These are phyloP conservation scores for Amphiprion clarkii DNA, from an alignment of 2,797 vertebrate species.

Conservation along the genomic window DNA sequence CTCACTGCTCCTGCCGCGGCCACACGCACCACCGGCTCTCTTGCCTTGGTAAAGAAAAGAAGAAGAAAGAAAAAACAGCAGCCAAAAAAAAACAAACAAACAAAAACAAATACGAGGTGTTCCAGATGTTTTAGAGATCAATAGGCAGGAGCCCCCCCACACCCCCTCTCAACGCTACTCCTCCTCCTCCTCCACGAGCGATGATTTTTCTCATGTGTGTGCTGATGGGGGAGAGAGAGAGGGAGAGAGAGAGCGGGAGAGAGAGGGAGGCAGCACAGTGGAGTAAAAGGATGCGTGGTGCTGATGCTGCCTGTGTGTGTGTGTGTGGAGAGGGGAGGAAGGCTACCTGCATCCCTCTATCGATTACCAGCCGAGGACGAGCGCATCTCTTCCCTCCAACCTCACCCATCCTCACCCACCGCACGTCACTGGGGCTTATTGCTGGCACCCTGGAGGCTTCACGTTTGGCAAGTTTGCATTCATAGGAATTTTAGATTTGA, in stretches of 20 bases:
- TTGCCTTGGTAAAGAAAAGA: conserved; percentile 38
- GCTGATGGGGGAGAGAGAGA: conserved; percentile 65
- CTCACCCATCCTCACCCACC: not conserved
- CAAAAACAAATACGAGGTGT: conserved; percentile 73
- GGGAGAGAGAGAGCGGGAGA: conserved; percentile 19
- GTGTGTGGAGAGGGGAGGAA: conserved; percentile 60
- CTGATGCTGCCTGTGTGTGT: conserved; percentile 71
- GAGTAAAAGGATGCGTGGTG: conserved; percentile 77
- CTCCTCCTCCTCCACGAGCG: conserved; percentile 26
- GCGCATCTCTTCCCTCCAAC: conserved; percentile 53
- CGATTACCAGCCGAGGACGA: conserved; percentile 78
- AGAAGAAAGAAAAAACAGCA: too few species aligned
- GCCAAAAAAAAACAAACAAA: too few species aligned
- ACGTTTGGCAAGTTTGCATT: conserved; percentile 40
- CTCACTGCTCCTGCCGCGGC: conserved; percentile 58
- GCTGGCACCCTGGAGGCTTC: conserved; percentile 32
- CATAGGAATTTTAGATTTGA: too few species aligned
- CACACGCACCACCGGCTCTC: conserved; percentile 49
- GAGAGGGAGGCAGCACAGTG: conserved; percentile 62
- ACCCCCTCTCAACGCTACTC: not conserved
- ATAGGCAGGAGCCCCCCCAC: conserved; percentile 54
- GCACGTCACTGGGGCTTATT: conserved; percentile 60
- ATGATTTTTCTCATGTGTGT: conserved; percentile 54
- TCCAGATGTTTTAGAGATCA: conserved; percentile 80
- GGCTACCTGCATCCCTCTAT: conserved; percentile 83